phyloP scores from a whole-genome alignment of 2,797 vertebrate species.

The Enteromius thamalakanensis region DNA sequence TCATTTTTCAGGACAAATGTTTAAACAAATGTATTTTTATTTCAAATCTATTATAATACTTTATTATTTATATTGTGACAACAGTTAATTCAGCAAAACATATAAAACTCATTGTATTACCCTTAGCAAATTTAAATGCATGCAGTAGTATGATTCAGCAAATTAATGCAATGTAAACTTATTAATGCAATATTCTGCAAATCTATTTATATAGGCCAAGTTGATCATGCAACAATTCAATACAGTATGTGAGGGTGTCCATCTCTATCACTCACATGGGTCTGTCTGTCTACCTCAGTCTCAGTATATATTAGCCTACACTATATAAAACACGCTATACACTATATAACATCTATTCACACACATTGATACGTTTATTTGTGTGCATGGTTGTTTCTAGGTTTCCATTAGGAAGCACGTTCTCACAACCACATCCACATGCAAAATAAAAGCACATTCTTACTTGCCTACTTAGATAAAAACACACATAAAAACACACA shows the following conservation, averaged over 20 bases:
- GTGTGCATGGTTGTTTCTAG: not conserved
- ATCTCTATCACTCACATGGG: not conserved
- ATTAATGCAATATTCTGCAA: not conserved
- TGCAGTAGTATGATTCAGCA: not conserved
- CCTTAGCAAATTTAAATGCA: not conserved
- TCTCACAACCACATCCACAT: not conserved
- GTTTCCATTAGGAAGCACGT: not conserved
- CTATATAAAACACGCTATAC: not conserved
- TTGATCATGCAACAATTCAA: not conserved
- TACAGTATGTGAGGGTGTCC: not conserved
- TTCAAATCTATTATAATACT: not conserved
- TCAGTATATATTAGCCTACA: not conserved
- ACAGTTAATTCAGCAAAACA: not conserved
- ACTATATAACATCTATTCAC: not conserved
- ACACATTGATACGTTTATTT: slow-evolving; percentile 56
- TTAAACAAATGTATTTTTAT: not conserved
- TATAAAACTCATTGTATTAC: not conserved
- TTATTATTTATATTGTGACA: not conserved
- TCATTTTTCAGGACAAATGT: not conserved
- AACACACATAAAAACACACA: slow-evolving; percentile 47
- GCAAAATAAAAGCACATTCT: not conserved
- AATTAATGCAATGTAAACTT: not conserved
- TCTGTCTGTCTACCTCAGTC: not conserved
- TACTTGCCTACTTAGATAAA: not conserved
- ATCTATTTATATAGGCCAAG: not conserved